Evolutionary conservation across 1,140 invertebrate species (phyloP), one percentile per base, ranked within the genome.

Genomic region (Telenomus remus): DNA sequence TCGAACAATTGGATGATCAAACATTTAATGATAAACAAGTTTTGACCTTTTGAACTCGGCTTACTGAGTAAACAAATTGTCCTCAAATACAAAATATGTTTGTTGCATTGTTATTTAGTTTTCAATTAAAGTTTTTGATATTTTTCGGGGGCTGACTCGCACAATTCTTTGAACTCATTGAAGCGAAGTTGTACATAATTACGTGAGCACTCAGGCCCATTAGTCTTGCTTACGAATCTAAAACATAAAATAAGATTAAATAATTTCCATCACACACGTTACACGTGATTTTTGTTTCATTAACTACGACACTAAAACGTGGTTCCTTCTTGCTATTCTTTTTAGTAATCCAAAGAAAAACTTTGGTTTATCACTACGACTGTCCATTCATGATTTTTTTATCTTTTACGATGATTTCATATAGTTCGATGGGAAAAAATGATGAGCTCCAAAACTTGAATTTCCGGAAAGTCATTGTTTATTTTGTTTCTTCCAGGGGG

Each of bases 221-320:
- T 56, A 61, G 33, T 42, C 37, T 44, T 44, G 57, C 19, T 61
- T 56, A 61, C 44, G 57, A 8, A 33, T 61, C 12, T 61, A 49
- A 69, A 69, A 61, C 19, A 61, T 60, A 61, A 15, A 69, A 69
- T 60, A 69, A 69, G 65, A 69, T 69, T 61, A 69, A 69, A 55
- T 69, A 57, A 42, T 69, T 69, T 69, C 65, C 65, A 60, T 69
- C 65, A 69, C 56, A n/a, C 44, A 13, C 12, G 0, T 19, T 54
- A 37, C 65, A 61, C 65, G 65, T 69, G 65, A 69, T 69, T 50
- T 27, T 60, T 61, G 50, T 43, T 61, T 69, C 65, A 69, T 69
- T 69, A 69, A 69, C 55, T 55, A 48, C 11, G 56, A 44, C 27
- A 60, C 54, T 55, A 51, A 57, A 57, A 33, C 51, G 10, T 39